Percentiles rank a stretch among this genome's conserved stretches.
These are phyloP conservation scores for Nymphicus hollandicus DNA, from an alignment of 2,113 vertebrate species.

Conservation along the genomic window DNA sequence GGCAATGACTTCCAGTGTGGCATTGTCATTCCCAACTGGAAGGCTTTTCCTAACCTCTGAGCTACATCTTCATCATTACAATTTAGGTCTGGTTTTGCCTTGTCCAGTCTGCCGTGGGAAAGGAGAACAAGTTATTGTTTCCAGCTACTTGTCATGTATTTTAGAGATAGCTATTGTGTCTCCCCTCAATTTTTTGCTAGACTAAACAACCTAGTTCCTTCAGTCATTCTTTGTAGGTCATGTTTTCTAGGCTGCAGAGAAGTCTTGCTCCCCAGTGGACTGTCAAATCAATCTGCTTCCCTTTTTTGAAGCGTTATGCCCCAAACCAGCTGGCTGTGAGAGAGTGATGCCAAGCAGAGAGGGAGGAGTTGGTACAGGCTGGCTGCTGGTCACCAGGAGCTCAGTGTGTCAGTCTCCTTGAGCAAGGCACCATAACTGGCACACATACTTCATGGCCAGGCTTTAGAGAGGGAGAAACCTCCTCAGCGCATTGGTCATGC, in stretches of 20 bases:
- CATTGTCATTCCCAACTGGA: background rate
- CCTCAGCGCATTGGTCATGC: background rate
- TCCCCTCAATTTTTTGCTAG: constrained; percentile 40
- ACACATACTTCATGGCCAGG: background rate
- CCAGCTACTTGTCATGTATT: background rate
- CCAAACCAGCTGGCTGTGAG: constrained; percentile 32
- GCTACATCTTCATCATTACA: background rate
- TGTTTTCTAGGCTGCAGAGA: constrained; percentile 49
- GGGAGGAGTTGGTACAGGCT: background rate
- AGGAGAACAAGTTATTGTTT: constrained; percentile 26
- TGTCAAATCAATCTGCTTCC: constrained; percentile 58
- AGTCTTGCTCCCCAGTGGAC: constrained; percentile 52
- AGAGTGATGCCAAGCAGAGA: background rate
- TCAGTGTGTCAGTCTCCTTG: background rate
- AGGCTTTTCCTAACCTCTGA: background rate
- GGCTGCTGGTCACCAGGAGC: background rate
- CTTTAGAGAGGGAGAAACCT: background rate
- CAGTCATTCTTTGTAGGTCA: constrained; percentile 70
- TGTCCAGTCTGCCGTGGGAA: background rate
- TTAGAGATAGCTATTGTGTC: background rate
- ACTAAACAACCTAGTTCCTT: constrained; percentile 70
- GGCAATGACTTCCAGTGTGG: background rate
- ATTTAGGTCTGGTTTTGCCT: background rate
- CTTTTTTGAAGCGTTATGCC: constrained; percentile 26
- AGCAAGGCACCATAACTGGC: rapidly evolving